Evolutionary conservation across 2,797 vertebrate genomes (phyloP), one percentile per base, ranked within the genome.

Genomic region (Lutjanus campechanus): DNA sequence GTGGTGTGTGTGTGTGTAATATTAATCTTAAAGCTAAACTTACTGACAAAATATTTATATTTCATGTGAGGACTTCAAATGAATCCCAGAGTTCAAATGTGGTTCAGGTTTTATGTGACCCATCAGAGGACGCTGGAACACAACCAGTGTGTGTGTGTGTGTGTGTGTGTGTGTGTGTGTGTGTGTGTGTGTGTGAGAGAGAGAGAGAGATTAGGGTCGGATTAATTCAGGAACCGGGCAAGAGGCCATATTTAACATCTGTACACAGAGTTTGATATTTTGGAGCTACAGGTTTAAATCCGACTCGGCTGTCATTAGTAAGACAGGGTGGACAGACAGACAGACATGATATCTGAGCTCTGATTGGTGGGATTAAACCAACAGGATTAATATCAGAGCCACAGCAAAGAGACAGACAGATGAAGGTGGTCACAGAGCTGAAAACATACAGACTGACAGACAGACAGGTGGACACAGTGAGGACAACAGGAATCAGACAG

Each of bases 361-460:
- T 88, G 85, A 89, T 87, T 87, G 85, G 88, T 85, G 29, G 76
- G 69, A 88, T 91, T 79, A 85, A n/a, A 64, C 25, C 74, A 69
- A 53, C 74, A 0, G 77, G 84, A 86, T 87, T 83, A 81, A 59
- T 29, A 20, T 46, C 5, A 69, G 73, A 55, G 8, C 9, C 19
- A 11, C 46, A 64, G 56, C n/a, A 20, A 71, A 73, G 75, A 51
- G 47, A 22, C 20, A 15, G 19, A 67, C 62, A 61, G 73, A 62
- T 3, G 22, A 53, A 77, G 54, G 62, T 73, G 71, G 56, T 82
- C 40, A 19, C n/a, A 68, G 19, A 40, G 50, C 10, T 15, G 50
- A 40, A 11, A 11, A 55, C 61, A 46, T 1, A 47, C 22, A n/a
- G 17, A 47, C 68, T 51, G 44, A 44, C 10, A 47, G 50, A 70